Evolutionary conservation across 2,888 invertebrate genomes (phyloP), one percentile per base, ranked within the genome.

Genomic region (Hipparchia sbordonii): DNA sequence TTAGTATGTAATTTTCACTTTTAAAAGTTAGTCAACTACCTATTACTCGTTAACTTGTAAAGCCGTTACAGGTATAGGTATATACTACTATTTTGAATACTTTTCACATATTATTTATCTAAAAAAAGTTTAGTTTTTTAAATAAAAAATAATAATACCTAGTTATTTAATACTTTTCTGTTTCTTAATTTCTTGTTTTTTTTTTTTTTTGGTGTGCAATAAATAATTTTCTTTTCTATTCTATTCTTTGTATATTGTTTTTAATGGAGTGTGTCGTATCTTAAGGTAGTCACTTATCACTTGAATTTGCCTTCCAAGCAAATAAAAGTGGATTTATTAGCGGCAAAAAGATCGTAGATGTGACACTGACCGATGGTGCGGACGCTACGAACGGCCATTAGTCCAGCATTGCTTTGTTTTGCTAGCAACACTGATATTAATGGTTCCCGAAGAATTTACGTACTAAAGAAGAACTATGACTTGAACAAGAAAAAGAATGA

Each of bases 291-390:
- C 8, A 23, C 13, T 7, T 57, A 8, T 57, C 8, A 60, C 51
- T 62, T 39, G n/a, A 8, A 57, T 67, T 23, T 57, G 33, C n/a
- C 12, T 63, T 59, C 65, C 51, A 59, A 71, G 66, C 13, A 67
- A 65, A 59, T 60, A 71, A 66, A 61, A 68, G 51, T 59, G 48
- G 59, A 57, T 68, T 59, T 60, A 68, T 68, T 68, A 39, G 45
- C 48, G 59, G 88, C 89, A 91, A 90, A 90, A 91, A 91, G 87
- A 84, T 79, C 82, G 80, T 79, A 83, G 84, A 84, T 78, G 82
- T 85, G 91, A 91, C 91, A 80, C 87, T 91, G 91, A 91, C 86
- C 87, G 91, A 91, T 91, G 83, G 84, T 89, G 89, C 87, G 85
- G 88, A 90, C 90, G 89, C 85, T 86, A 84, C 84, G 79, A 76